phyloP scores from a whole-genome alignment of 30 jellyfish, hydroid and myxozoan genomes.

The Chrysaora quinquecirrha region DNA sequence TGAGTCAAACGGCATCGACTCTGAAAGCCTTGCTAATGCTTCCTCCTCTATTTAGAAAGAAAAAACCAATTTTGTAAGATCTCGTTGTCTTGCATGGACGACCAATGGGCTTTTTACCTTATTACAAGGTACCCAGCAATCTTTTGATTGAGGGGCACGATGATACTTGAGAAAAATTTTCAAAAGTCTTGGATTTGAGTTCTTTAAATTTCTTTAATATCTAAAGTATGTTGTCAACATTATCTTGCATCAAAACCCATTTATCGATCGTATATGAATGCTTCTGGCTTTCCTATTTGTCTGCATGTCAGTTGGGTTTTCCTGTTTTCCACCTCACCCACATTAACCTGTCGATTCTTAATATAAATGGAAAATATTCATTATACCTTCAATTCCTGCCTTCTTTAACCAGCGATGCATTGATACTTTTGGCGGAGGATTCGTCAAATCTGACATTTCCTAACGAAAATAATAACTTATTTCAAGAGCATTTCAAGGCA shows the following conservation, averaged over 20 bases:
- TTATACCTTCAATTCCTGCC: constrained; percentile 69
- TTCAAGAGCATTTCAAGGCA: too few species aligned
- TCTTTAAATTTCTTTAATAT: constrained; percentile 3
- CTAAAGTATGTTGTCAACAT: not conserved
- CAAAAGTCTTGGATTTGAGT: too few species aligned
- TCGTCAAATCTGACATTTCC: not conserved
- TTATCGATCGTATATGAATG: too few species aligned
- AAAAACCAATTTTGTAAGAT: not conserved
- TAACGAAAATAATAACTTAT: not conserved
- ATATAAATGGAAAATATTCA: too few species aligned
- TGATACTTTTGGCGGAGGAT: constrained; percentile 29
- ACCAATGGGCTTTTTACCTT: not conserved
- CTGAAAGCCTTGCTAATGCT: not conserved
- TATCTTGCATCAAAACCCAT: too few species aligned
- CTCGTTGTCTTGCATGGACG: not conserved
- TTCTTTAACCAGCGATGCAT: constrained; percentile 59
- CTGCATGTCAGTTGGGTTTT: too few species aligned
- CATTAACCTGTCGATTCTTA: too few species aligned
- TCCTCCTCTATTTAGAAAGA: constrained; percentile 41
- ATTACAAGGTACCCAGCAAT: too few species aligned
- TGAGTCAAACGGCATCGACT: constrained; percentile 18
- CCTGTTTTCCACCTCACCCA: too few species aligned
- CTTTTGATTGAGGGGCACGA: too few species aligned
- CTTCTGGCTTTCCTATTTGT: too few species aligned
- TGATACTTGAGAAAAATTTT: too few species aligned